These are phyloP conservation scores for Nycticebus coucang DNA, from an alignment of 2,113 vertebrate genomes.

Conservation along the genomic window DNA sequence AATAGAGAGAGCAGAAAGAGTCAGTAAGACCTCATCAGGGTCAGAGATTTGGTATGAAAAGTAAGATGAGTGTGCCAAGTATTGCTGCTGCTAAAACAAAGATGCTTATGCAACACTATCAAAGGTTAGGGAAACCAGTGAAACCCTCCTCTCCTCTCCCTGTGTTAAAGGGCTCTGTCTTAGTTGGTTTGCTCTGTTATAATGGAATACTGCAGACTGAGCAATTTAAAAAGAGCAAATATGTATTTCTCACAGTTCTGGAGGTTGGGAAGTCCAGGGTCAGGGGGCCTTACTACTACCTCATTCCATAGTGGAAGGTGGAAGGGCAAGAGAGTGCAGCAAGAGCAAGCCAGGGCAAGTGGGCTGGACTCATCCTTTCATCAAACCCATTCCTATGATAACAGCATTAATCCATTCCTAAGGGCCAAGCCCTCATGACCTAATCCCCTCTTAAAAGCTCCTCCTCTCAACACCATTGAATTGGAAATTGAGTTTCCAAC, in stretches of 20 bases:
- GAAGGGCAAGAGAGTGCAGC: not conserved
- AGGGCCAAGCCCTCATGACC: not conserved
- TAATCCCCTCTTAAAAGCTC: not conserved
- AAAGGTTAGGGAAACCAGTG: not conserved
- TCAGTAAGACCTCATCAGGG: not conserved
- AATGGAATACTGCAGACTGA: not conserved
- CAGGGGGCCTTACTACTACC: not conserved
- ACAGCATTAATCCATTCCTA: not conserved
- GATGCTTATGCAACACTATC: not conserved
- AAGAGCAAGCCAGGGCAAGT: not conserved
- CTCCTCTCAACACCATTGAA: not conserved
- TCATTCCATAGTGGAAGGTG: not conserved
- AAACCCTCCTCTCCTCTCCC: not conserved
- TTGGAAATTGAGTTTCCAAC: not conserved
- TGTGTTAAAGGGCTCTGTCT: too few relatives aligned
- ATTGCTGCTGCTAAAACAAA: not conserved
- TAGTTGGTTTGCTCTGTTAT: too few relatives aligned
- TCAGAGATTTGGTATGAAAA: not conserved
- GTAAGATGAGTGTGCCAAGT: not conserved
- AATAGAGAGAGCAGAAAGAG: not conserved
- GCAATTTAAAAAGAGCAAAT: not conserved
- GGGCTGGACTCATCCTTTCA: not conserved
- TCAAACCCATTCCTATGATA: not conserved
- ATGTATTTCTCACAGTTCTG: not conserved
- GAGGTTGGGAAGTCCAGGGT: not conserved